Base-by-base conservation (phyloP, 2,113 vertebrate species). In the Pollachius pollachius region DNA sequence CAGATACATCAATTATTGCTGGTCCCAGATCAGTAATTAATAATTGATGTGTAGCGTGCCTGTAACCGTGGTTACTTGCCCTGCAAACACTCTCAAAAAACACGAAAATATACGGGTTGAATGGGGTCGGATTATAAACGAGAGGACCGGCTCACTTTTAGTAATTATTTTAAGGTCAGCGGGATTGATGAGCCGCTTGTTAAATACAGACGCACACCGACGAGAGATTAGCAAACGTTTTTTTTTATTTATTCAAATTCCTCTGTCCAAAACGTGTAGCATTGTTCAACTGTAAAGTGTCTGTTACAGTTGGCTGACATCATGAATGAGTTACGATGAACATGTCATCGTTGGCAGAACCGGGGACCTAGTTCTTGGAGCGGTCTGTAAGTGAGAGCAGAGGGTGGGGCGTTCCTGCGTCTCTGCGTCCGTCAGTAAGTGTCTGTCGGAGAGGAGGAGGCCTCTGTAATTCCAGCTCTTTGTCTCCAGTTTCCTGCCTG, bases 391-490 rank as follows among this genome's bases (percentile, higher is more conserved):
- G 30, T 34, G 41, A 48, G 41, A 9, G 41, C 8, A 48, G 41
- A 48, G 41, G 41, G 41, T 13, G 41, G 41, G 41, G 41, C 11
- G 41, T 48, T 1, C 41, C 15, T 18, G n/a, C 52, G 66, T 21
- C 52, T 75, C 71, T 75, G 70, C 78, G 52, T 70, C 67, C 21
- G 77, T 77, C 64, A 52, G 63, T 64, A 67, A 54, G 68, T 59
- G 76, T 66, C 48, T 58, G 68, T 76, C 62, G 71, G 70, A 58
- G 79, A 79, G 74, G 16, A 1, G 74, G 16, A 1, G 23, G 58
- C 52, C 69, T 76, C 69, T 91, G 90, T 90, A 93, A 93, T 93
- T 92, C 77, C 89, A 93, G 84, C 73, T 83, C 60, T 0, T 1
- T 68, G 80, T 85, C 81, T 89, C 89, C 41, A 68, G 81, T 85